These are phyloP conservation scores for Onychostruthus taczanowskii DNA, from an alignment of 2,113 vertebrate species.

Conservation along the genomic window DNA sequence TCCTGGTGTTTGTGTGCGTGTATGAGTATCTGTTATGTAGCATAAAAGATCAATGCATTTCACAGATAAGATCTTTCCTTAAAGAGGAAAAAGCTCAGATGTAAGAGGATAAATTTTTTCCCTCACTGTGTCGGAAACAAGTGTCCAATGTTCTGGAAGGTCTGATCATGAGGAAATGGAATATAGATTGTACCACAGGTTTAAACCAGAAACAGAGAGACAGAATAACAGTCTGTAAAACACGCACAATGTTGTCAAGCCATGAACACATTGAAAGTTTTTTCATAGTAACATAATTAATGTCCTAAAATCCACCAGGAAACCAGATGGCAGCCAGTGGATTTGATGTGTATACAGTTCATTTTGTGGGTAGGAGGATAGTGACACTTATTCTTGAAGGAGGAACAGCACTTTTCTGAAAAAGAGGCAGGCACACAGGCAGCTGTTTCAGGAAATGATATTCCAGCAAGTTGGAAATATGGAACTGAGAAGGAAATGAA, in stretches of 20 bases:
- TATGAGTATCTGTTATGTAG: not conserved
- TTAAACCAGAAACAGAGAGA: not conserved
- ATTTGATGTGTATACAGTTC: not conserved
- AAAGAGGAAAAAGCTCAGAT: not conserved
- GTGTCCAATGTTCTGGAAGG: not conserved
- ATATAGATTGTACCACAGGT: not conserved
- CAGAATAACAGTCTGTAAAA: not conserved
- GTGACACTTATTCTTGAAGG: not conserved
- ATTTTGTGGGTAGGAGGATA: not conserved
- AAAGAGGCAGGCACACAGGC: not conserved
- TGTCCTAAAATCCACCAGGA: not conserved
- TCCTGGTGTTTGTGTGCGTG: not conserved
- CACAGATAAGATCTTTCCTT: not conserved
- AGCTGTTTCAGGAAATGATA: not conserved
- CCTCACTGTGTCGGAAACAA: not conserved
- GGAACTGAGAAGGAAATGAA: not conserved
- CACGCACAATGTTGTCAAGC: not conserved
- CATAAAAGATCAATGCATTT: not conserved
- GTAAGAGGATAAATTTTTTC: not conserved
- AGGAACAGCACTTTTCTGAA: not conserved
- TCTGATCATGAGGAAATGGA: not conserved
- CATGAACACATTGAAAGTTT: not conserved
- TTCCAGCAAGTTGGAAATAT: not conserved
- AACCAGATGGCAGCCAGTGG: not conserved
- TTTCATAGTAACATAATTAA: not conserved